Evolutionary conservation across 2,888 invertebrate species (phyloP), one percentile per base, ranked within the genome.

Genomic region (Leucophenga maculata): DNA sequence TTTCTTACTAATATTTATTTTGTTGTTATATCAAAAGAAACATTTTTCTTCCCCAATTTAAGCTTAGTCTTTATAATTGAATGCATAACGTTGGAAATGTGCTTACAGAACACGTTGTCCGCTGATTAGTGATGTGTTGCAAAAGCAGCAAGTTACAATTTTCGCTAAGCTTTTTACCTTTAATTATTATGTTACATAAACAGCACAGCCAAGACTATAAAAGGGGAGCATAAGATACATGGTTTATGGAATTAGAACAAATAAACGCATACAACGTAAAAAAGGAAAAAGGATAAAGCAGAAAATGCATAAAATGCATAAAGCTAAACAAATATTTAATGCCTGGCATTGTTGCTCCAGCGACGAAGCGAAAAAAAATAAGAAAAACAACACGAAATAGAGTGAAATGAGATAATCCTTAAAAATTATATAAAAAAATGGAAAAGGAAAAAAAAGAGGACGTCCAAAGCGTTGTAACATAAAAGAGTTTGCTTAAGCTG

Each of bases 361-460:
- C 46, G 26, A 26, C 46, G 46, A 20, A 32, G 31, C 22, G 9
- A 48, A 46, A 64, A 22, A 13, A 18, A 48, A 18, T 14, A 64
- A 64, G 20, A 20, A 62, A 16, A n/a, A 20, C 18, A 9, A 16
- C n/a, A 26, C 31, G 31, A 22, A 64, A 26, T 20, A 26, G 20
- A 20, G 46, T n/a, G 46, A 48, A 64, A 64, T 64, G 48, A 64
- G 62, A 64, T 64, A 64, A 64, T 64, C 62, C 62, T 64, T 64
- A 64, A 64, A 64, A 64, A 64, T 64, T 48, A 18, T 48, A 48
- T 64, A 22, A 26, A 57, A 57, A 57, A 18, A 16, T 18, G 14
- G 31, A 57, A 57, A 57, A n/a, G 1, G 6, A 31, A 26, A 14
- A 11, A 57, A 20, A 64, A 16, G 16, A 64, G 44, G 22, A 48